Evolutionary conservation across 2,888 invertebrate species (phyloP).

Genomic region (Anorthoa munda): DNA sequence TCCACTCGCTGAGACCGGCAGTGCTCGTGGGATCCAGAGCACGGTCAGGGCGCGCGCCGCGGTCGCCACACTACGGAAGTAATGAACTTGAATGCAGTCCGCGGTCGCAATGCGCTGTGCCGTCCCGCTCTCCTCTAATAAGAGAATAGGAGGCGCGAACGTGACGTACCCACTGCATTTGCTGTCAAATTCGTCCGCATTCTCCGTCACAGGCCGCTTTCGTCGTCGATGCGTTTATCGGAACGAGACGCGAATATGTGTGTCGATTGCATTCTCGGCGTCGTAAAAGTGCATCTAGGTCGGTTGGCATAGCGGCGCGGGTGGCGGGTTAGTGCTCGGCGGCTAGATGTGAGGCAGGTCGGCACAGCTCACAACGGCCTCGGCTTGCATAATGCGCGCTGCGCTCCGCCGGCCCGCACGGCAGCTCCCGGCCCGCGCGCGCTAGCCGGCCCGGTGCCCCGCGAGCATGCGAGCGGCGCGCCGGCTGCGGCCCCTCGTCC

Average conservation of each 20-base stretch:
- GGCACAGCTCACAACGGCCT: conserved; percentile 72
- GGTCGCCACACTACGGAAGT: conserved; percentile 89
- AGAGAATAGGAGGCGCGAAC: conserved; percentile 84
- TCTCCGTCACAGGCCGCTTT: conserved; percentile 90
- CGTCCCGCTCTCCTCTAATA: conserved; percentile 84
- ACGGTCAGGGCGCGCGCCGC: conserved; percentile 85
- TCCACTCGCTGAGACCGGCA: conserved; percentile 63
- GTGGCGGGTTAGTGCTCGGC: conserved; percentile 86
- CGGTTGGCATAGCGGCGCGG: conserved; percentile 85
- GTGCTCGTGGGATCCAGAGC: conserved; percentile 78
- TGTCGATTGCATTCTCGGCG: conserved; percentile 90
- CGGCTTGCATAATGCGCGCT: conserved; percentile 86
- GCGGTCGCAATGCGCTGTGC: conserved; percentile 82
- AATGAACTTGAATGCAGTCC: conserved; percentile 91
- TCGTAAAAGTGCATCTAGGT: conserved; percentile 91
- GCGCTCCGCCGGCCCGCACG: conserved; percentile 80
- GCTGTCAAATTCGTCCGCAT: conserved; percentile 90
- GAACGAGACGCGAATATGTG: conserved; percentile 91
- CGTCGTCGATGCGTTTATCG: conserved; percentile 91
- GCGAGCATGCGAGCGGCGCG: conserved; percentile 74
- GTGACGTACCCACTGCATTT: conserved; percentile 89
- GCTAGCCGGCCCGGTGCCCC: conserved; percentile 60
- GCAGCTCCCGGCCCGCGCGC: conserved; percentile 69
- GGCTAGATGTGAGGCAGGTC: conserved; percentile 90
- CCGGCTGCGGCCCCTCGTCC: conserved; percentile 80